Evolutionary conservation across 1,140 invertebrate genomes (phyloP), one percentile per base, ranked within the genome.

Genomic region (Uloborus diversus): DNA sequence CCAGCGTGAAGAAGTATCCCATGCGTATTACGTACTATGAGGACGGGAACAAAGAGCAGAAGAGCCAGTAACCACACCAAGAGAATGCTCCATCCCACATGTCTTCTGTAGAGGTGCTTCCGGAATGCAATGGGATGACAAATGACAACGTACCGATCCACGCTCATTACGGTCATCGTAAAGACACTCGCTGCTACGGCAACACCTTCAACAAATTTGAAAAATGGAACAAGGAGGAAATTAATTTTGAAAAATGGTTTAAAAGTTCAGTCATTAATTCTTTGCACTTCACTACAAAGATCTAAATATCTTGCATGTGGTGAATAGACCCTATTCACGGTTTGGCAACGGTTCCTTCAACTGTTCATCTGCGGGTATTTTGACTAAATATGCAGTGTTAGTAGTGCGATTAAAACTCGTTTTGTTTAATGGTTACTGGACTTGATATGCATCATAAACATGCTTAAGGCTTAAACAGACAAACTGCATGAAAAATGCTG

Each of bases 141-240:
- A 81, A 94, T 93, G 7, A 92, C 93, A 51, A 93, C 85, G 83
- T 83, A 85, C 35, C 93, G 88, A 84, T 94, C 92, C 25, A 94
- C 88, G 37, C 92, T 92, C 91, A 94, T 92, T 0, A 91, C 91
- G 0, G 91, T 92, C 71, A 94, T 92, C 1, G 93, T 93, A 85
- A 93, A 93, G 30, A 94, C 91, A 81, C 92, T 93, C 1, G 91
- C 91, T 1, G 91, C 91, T 1, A 94, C 92, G 11, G 92, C 90
- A 7, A 93, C 91, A 49, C 92, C 93, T 94, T n/a, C n/a, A n/a
- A n/a, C n/a, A n/a, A n/a, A n/a, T n/a, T n/a, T n/a, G n/a, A n/a
- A n/a, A n/a, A n/a, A n/a, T n/a, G n/a, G n/a, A n/a, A n/a, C n/a
- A n/a, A n/a, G n/a, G n/a, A n/a, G n/a, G n/a, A n/a, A n/a, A n/a